A percentile compares a stretch with the other conserved stretches of the same genome.
These are phyloP conservation scores for Leuciscus idus DNA, from an alignment of 2,113 vertebrate genomes.

Conservation along the genomic window DNA sequence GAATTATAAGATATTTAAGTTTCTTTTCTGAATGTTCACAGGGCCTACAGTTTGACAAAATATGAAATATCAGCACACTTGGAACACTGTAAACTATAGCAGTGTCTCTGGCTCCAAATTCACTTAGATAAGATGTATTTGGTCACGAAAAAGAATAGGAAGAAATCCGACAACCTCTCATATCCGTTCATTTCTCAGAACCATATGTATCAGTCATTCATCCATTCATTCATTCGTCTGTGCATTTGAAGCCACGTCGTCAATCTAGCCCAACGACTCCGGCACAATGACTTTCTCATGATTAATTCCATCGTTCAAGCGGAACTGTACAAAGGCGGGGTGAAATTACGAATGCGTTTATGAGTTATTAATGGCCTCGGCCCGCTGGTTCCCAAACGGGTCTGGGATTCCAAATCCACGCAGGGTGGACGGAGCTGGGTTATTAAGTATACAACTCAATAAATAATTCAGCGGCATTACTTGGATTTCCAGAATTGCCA, in stretches of 20 bases:
- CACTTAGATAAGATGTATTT: background rate
- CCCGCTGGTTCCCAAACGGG: conserved; percentile 47
- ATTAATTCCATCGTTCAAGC: conserved; percentile 40
- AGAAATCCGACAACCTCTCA: conserved; percentile 6
- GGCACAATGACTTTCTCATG: conserved; percentile 5
- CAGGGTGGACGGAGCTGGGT: conserved; percentile 35
- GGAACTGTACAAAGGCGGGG: conserved; percentile 34
- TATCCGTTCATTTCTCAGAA: conserved; percentile 12
- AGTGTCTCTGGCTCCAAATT: conserved; percentile 18
- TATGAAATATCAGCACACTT: background rate
- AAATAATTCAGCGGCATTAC: conserved; percentile 71
- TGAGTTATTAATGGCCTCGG: conserved; percentile 58
- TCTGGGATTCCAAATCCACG: conserved; percentile 36
- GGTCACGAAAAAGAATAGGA: background rate
- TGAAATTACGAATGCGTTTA: conserved; percentile 53
- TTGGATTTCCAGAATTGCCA: conserved; percentile 66
- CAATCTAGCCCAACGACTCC: background rate
- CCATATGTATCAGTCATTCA: conserved; percentile 26
- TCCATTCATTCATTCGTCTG: conserved; percentile 15
- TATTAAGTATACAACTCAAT: conserved; percentile 59
- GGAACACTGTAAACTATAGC: background rate
- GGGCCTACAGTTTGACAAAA: background rate
- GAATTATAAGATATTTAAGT: background rate
- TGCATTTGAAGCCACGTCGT: conserved; percentile 7
- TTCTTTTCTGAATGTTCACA: background rate